A percentile compares a stretch with the other conserved stretches of the same genome.
Evolutionary conservation across 2,797 vertebrate species (phyloP).

Genomic region (Coilia nasus): DNA sequence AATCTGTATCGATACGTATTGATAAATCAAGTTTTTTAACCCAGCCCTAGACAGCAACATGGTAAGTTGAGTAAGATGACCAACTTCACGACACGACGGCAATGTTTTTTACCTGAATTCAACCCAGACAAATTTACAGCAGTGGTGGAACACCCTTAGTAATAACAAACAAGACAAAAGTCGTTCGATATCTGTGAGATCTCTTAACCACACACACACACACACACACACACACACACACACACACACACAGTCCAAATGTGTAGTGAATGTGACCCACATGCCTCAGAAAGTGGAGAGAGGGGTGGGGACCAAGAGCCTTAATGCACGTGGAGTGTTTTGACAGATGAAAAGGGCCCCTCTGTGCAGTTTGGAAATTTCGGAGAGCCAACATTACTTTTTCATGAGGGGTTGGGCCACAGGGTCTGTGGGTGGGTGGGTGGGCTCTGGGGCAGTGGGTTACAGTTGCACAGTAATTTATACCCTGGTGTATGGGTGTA

Average conservation of each 20-base stretch:
- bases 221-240: no score
- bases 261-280: not conserved
- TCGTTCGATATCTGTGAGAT: not conserved
- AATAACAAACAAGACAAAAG: not conserved
- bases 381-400: constrained; percentile 34
- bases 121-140: not conserved
- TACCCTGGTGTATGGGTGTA: not conserved
- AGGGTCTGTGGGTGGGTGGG: constrained; percentile 38
- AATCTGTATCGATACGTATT: no score
- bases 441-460: constrained; percentile 28
- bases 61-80: no score
- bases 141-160: not conserved
- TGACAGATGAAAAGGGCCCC: constrained; percentile 18
- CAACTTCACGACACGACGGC: no score
- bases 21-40: no score
- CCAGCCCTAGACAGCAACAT: no score
- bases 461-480: constrained; percentile 33
- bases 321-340: constrained; percentile 21
- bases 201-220: not conserved
- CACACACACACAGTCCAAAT: constrained; percentile 6
- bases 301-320: not conserved
- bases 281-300: not conserved
- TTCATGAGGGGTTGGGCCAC: constrained; percentile 42
- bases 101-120: no score
- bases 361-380: constrained; percentile 34